Percentiles rank a stretch among this genome's conserved stretches.
Evolutionary conservation across 2,113 vertebrate species (phyloP).

Genomic region (Tetraodon nigroviridis): DNA sequence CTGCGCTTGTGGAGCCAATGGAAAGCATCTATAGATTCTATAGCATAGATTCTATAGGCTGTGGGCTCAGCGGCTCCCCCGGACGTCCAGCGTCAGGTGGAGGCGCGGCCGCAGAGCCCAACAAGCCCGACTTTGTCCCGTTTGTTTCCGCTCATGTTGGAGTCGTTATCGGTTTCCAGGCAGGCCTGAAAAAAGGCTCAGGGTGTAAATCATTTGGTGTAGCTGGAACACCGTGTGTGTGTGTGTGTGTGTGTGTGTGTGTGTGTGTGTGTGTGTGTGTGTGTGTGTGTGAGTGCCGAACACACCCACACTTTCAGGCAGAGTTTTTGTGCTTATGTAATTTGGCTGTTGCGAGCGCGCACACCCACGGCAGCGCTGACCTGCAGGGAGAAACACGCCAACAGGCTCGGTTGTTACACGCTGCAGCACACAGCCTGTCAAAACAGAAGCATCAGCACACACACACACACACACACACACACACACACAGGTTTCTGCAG

Average conservation of each 20-base stretch:
- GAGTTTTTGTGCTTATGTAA: constrained; percentile 54
- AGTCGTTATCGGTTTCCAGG: constrained; percentile 7
- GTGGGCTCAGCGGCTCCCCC: not conserved
- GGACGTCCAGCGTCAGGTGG: constrained; percentile 6
- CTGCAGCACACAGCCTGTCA: not conserved
- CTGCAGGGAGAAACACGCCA: not conserved
- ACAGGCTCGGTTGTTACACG: not conserved
- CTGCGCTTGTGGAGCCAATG: constrained; percentile 23
- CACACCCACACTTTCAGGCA: constrained; percentile 49
- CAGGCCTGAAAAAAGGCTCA: not conserved
- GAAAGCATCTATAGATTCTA: not conserved
- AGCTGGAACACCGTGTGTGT: constrained; percentile 23
- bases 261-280: not conserved
- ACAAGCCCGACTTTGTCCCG: constrained; percentile 38
- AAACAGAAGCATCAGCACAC: not conserved
- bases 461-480: not conserved
- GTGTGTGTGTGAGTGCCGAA: not conserved
- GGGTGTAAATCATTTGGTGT: constrained; percentile 41
- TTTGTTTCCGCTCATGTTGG: not conserved
- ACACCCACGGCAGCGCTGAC: constrained; percentile 48
- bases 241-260: constrained; percentile 10
- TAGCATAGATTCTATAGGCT: not conserved
- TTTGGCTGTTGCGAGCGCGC: constrained; percentile 42
- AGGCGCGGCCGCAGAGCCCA: constrained; percentile 36
- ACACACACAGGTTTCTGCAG: too few species aligned